phyloP scores from a whole-genome alignment of 2,113 vertebrate genomes.

The Gymnogyps californianus region DNA sequence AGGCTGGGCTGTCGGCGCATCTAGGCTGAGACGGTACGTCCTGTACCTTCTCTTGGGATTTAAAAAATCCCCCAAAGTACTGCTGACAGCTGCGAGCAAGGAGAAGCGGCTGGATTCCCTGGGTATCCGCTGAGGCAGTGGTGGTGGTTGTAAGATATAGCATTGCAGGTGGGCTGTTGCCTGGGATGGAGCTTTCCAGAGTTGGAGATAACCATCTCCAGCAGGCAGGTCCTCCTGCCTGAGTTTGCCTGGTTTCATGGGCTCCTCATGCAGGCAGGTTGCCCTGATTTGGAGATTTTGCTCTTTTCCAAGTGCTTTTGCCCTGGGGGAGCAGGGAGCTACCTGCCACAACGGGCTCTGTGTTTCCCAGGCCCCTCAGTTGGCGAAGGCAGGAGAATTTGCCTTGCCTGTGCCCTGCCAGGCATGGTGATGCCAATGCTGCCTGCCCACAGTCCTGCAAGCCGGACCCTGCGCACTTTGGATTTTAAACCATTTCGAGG shows the following conservation, averaged over 20 bases:
- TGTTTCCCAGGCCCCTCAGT: not conserved
- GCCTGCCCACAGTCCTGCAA: not conserved
- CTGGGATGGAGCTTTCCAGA: not conserved
- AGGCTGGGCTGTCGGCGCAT: not conserved
- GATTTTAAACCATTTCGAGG: not conserved
- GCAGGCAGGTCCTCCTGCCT: not conserved
- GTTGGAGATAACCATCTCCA: not conserved
- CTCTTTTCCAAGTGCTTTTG: not conserved
- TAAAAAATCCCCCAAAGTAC: not conserved
- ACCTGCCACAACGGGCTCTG: not conserved
- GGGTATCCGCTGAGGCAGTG: not conserved
- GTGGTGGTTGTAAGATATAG: not conserved
- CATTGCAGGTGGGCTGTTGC: not conserved
- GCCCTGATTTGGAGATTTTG: not conserved
- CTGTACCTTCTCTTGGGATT: constrained; percentile 26
- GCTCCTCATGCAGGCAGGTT: not conserved
- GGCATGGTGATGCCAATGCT: not conserved
- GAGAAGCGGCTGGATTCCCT: constrained; percentile 13
- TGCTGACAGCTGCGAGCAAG: not conserved
- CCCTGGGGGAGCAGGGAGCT: not conserved
- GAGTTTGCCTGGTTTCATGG: not conserved
- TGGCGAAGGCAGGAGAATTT: not conserved
- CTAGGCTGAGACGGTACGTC: not conserved
- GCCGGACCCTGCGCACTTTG: not conserved
- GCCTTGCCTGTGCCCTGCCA: not conserved